Evolutionary conservation across 2,797 vertebrate species (phyloP), one percentile per base, ranked within the genome.

Genomic region (Dryobates pubescens): DNA sequence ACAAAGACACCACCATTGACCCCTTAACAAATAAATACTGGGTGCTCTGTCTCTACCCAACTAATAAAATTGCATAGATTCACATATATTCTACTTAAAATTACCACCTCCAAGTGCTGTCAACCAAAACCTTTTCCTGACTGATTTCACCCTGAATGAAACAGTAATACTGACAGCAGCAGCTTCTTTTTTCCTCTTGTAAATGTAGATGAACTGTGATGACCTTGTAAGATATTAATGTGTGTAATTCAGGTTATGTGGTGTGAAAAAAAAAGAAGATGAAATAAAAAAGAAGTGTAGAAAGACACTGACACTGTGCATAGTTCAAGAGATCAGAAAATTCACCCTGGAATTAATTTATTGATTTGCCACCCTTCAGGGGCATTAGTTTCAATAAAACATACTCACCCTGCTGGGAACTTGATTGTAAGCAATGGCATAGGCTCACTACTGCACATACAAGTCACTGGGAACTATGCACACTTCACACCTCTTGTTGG

Each of bases 201-300:
- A 92, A 92, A 93, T 23, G 61, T 45, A 80, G 26, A 49, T 54
- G 27, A 95, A 96, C 94, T 93, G 74, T 93, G 89, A 97, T 96
- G 92, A 86, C 78, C 80, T 94, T 97, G 85, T 91, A 96, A 90
- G 91, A 88, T 91, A 87, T 94, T 96, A 97, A 96, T 90, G 73
- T 47, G 54, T 68, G 64, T 80, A 95, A 95, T 92, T 95, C 49
- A 79, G 73, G 76, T 82, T 90, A 92, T 92, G 45, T 6, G 27
- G 29, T 73, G 72, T 29, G 38, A n/a, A 77, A 78, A 86, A 62
- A 17, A 5, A 41, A 43, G 41, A 29, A 27, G 24, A 7, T 24
- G 51, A 26, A 57, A 30, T 6, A 27, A 34, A 53, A 29, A 29
- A 68, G 43, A 59, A 81, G 12, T 36, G 47, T 88, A 86, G 84